Percentiles rank a stretch among this genome's conserved stretches.
Conservation (phyloP, 2,888 invertebrate species). For the Eudasyphora cyanicolor region DNA sequence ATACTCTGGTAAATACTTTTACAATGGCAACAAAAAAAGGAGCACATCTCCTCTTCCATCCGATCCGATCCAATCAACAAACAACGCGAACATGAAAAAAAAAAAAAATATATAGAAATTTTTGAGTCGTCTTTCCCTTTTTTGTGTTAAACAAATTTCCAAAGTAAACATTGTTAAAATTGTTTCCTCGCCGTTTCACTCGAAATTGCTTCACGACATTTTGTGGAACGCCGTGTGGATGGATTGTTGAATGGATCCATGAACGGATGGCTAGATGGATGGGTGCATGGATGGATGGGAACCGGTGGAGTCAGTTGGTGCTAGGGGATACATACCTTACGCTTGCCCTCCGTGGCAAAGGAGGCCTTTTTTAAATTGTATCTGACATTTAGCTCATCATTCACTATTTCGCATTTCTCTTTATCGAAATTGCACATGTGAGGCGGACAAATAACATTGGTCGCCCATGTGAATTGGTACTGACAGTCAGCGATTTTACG, state of each 20-base stretch:
- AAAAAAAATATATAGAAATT: conserved; percentile 31
- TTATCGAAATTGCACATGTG: conserved; percentile 75
- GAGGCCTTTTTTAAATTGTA: conserved; percentile 75
- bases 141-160: conserved; percentile 35
- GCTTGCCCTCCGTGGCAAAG: conserved; percentile 75
- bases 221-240: background rate
- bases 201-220: background rate
- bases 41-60: no score
- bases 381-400: conserved; percentile 73
- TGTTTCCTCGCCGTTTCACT: conserved; percentile 19
- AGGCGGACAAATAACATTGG: conserved; percentile 78
- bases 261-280: background rate
- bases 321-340: conserved; percentile 74
- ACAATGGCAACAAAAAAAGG: background rate
- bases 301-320: no score
- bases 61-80: conserved; percentile 18
- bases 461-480: conserved; percentile 79
- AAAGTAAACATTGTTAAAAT: conserved; percentile 46
- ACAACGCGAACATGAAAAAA: background rate
- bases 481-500: conserved; percentile 76
- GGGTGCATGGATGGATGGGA: background rate
- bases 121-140: conserved; percentile 4
- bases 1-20: background rate
- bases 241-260: background rate
- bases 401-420: conserved; percentile 77